phyloP scores from a whole-genome alignment of 2,113 vertebrate genomes.

The Periophthalmus modestus region DNA sequence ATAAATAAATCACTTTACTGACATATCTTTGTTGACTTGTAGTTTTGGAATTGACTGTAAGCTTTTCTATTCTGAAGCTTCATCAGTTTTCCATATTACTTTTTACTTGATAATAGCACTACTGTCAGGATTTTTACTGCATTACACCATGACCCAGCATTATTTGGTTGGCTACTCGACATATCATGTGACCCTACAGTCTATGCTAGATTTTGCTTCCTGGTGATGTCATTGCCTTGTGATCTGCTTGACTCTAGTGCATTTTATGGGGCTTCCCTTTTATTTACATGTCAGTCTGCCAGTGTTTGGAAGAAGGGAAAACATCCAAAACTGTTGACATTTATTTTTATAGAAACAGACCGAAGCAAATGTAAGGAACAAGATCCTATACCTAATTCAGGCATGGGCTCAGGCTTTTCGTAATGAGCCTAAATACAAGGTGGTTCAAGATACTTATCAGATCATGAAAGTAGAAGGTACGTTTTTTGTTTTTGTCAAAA shows the following conservation, averaged over 20 bases:
- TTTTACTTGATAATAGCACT: neutral
- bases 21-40: neutral
- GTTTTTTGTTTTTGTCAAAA: constrained; percentile 19
- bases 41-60: neutral
- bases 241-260: constrained; percentile 44
- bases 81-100: neutral
- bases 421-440: constrained; percentile 98
- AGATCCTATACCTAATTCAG: constrained; percentile 96
- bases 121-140: constrained; percentile 16
- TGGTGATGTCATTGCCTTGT: constrained; percentile 68
- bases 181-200: constrained; percentile 56
- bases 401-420: constrained; percentile 98
- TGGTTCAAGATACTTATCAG: constrained; percentile 98
- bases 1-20: neutral
- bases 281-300: neutral
- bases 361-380: constrained; percentile 91
- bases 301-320: neutral
- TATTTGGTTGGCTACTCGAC: constrained; percentile 45
- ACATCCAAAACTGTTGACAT: neutral
- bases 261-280: constrained; percentile 47
- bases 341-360: constrained; percentile 82
- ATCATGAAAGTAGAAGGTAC: constrained; percentile 99
- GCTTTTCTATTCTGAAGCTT: constrained; percentile 2
- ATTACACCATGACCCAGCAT: constrained; percentile 29
- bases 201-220: constrained; percentile 59